A percentile compares a stretch with the other conserved stretches of the same genome.
Conservation (phyloP, 2,888 invertebrate genomes). For the Boloria euphrosyne region DNA sequence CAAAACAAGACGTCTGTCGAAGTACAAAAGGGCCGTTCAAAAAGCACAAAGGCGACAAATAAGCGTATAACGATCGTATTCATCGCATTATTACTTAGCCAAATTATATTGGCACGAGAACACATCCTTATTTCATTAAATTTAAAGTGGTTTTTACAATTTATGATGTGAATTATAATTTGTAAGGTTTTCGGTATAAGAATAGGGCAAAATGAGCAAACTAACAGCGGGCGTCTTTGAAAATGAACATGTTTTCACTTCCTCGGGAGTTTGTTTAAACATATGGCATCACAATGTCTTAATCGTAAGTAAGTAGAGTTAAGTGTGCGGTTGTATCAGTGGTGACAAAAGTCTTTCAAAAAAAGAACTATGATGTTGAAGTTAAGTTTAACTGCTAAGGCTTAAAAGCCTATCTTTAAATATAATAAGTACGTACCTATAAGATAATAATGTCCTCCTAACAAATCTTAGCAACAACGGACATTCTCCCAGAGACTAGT, state of each 20-base stretch:
- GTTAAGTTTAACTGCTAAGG: no score
- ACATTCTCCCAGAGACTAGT: no score
- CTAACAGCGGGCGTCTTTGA: constrained; percentile 45
- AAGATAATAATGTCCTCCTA: no score
- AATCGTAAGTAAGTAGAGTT: constrained; percentile 20
- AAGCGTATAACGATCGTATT: constrained; percentile 76
- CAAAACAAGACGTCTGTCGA: constrained; percentile 73
- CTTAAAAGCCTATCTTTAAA: no score
- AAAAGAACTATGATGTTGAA: not conserved
- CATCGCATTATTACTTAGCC: constrained; percentile 58
- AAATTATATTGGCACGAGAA: constrained; percentile 33
- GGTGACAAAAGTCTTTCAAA: not conserved
- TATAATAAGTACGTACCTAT: no score
- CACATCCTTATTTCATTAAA: constrained; percentile 19
- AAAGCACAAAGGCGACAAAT: constrained; percentile 70
- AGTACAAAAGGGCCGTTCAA: constrained; percentile 60
- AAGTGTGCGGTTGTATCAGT: constrained; percentile 7
- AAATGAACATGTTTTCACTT: constrained; percentile 45
- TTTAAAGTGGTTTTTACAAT: constrained; percentile 36
- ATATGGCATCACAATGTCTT: constrained; percentile 46
- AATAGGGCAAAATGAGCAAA: constrained; percentile 64
- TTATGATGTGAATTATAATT: constrained; percentile 43
- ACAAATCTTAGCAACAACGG: no score
- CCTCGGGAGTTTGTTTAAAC: constrained; percentile 44
- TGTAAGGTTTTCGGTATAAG: constrained; percentile 44